A percentile compares a stretch with the other conserved stretches of the same genome.
These are phyloP conservation scores for Willowsia nigromaculata DNA, from an alignment of 2,888 invertebrate species.

Conservation along the genomic window DNA sequence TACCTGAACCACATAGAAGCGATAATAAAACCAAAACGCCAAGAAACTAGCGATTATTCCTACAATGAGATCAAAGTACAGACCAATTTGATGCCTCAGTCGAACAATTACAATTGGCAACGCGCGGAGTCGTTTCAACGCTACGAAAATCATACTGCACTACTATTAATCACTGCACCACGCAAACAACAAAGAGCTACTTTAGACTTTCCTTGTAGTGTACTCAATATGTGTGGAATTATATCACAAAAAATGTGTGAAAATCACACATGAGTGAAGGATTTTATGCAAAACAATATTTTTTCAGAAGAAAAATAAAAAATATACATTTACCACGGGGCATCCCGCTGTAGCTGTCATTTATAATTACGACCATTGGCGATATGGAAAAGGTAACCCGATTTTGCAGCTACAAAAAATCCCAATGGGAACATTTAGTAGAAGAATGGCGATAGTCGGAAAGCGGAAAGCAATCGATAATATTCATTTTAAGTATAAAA, in stretches of 20 bases:
- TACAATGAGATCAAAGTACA: constrained; percentile 62
- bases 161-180: neutral
- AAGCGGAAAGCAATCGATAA: constrained; percentile 15
- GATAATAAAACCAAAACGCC: constrained; percentile 63
- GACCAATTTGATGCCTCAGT: constrained; percentile 59
- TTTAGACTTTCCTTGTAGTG: neutral
- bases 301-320: too few relatives aligned
- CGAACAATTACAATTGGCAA: constrained; percentile 62
- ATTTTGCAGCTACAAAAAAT: neutral
- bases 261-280: neutral
- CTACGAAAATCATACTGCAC: constrained; percentile 44
- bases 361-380: neutral
- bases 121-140: constrained; percentile 61
- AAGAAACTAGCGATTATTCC: constrained; percentile 56
- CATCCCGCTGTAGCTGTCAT: neutral
- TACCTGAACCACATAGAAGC: constrained; percentile 59
- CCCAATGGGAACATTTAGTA: neutral
- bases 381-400: neutral
- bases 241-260: neutral
- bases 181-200: neutral
- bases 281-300: neutral
- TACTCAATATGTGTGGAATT: too few relatives aligned
- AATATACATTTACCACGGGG: too few relatives aligned
- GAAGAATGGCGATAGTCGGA: neutral
- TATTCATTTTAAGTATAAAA: neutral